These are phyloP conservation scores for Acanthis flammea DNA, from an alignment of 2,797 vertebrate species.

Conservation along the genomic window DNA sequence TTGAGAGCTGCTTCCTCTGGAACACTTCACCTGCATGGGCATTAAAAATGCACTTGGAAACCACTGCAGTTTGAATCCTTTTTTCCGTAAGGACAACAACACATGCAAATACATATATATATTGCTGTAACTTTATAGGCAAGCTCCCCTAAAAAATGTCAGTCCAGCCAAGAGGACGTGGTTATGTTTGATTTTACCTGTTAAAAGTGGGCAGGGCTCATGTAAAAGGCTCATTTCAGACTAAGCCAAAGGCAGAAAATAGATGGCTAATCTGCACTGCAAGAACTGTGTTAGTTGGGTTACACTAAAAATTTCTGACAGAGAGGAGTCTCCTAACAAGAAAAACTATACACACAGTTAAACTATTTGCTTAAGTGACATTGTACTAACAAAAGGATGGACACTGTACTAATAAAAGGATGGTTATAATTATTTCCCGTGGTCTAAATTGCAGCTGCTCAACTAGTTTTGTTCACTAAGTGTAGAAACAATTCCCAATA, in stretches of 20 bases:
- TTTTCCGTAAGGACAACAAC: background rate
- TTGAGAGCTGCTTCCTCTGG: background rate
- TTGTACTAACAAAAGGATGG: background rate
- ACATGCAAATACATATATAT: background rate
- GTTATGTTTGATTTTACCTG: background rate
- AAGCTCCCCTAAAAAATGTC: background rate
- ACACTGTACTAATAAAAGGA: background rate
- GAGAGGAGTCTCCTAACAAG: background rate
- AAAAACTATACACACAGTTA: background rate
- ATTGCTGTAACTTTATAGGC: background rate
- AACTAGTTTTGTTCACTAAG: background rate
- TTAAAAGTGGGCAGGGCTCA: background rate
- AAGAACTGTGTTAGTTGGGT: background rate
- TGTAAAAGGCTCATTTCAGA: background rate
- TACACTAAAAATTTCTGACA: background rate
- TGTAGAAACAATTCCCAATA: background rate
- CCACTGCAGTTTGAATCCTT: background rate
- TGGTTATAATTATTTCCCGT: background rate
- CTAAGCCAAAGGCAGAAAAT: background rate
- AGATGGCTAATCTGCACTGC: background rate
- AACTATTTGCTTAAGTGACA: background rate
- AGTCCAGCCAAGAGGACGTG: background rate
- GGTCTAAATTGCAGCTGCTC: background rate
- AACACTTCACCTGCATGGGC: background rate
- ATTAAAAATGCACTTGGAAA: background rate